Evolutionary conservation across 2,888 invertebrate genomes (phyloP).

Genomic region (Serrognathus titanus): DNA sequence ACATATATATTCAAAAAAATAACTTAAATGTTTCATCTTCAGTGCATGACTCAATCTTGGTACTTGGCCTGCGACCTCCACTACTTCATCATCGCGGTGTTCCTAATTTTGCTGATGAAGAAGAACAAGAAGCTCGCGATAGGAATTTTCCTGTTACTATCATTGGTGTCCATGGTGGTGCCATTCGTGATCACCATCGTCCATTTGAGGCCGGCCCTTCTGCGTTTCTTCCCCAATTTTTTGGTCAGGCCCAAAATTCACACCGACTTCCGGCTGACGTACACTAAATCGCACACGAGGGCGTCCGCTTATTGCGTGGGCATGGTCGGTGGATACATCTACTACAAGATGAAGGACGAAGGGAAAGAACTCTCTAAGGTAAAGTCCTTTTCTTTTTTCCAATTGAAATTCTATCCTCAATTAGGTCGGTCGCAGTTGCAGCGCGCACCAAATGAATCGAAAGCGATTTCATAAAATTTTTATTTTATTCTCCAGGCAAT

Average conservation of each 20-base stretch:
- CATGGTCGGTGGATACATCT: slow-evolving; percentile 54
- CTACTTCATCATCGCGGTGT: slow-evolving; percentile 58
- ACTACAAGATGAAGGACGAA: slow-evolving; percentile 41
- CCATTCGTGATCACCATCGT: slow-evolving; percentile 56
- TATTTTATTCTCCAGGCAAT: too few relatives aligned
- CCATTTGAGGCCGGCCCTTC: slow-evolving; percentile 52
- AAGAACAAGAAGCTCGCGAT: slow-evolving; percentile 47
- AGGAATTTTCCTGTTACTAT: slow-evolving; percentile 41
- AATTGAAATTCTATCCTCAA: too few relatives aligned
- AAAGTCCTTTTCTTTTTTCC: slow-evolving; percentile 21
- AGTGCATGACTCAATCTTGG: slow-evolving; percentile 69
- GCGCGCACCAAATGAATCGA: too few relatives aligned
- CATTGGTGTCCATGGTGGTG: slow-evolving; percentile 48
- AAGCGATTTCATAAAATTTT: too few relatives aligned
- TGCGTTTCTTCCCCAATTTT: slow-evolving; percentile 58
- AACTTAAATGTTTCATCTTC: slow-evolving; percentile 29
- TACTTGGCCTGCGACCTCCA: slow-evolving; percentile 71
- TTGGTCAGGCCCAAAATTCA: slow-evolving; percentile 52
- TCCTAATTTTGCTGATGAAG: slow-evolving; percentile 50
- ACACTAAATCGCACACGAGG: slow-evolving; percentile 60
- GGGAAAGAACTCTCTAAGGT: slow-evolving; percentile 41
- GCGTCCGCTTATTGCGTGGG: slow-evolving; percentile 59
- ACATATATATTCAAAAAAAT: too few relatives aligned
- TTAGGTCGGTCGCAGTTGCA: too few relatives aligned
- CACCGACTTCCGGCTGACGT: slow-evolving; percentile 54